Evolutionary conservation across 2,888 invertebrate genomes (phyloP).

Genomic region (Sabatieria punctata): DNA sequence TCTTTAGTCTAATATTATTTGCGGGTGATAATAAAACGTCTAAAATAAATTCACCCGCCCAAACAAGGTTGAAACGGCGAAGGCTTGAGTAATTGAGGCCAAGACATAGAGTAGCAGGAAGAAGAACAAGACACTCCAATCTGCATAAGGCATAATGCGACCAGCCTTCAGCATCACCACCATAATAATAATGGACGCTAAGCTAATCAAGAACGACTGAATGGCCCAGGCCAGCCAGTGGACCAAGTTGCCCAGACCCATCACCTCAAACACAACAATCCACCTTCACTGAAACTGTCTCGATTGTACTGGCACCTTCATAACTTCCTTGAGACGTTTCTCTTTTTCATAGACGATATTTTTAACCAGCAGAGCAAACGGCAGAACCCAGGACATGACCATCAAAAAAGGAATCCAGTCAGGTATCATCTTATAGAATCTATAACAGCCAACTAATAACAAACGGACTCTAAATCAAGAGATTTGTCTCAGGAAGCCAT

Average conservation of each 20-base stretch:
- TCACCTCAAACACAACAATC: conserved; percentile 10
- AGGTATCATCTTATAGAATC: conserved; percentile 33
- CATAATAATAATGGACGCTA: conserved; percentile 47
- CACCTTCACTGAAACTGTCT: too few species aligned
- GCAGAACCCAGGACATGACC: conserved; percentile 38
- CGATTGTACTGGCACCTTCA: conserved; percentile 35
- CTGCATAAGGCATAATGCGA: too few species aligned
- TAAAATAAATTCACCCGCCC: too few species aligned
- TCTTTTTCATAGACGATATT: conserved; percentile 41
- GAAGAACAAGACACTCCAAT: conserved; percentile 43
- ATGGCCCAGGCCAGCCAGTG: conserved; percentile 47
- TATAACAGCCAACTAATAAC: too few species aligned
- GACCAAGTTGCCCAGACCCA: conserved; percentile 38
- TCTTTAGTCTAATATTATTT: too few species aligned
- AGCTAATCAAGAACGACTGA: conserved; percentile 40
- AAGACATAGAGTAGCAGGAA: conserved; percentile 45
- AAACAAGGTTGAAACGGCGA: conserved; percentile 41
- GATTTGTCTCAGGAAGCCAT: too few species aligned
- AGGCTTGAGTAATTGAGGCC: conserved; percentile 35
- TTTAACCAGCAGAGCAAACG: conserved; percentile 38
- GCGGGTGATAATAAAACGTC: too few species aligned
- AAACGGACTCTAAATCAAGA: too few species aligned
- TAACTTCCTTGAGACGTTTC: conserved; percentile 37
- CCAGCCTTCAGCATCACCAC: conserved; percentile 24
- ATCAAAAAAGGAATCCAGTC: conserved; percentile 38